phyloP scores from a whole-genome alignment of 2,113 vertebrate genomes.

The Tursiops truncatus region DNA sequence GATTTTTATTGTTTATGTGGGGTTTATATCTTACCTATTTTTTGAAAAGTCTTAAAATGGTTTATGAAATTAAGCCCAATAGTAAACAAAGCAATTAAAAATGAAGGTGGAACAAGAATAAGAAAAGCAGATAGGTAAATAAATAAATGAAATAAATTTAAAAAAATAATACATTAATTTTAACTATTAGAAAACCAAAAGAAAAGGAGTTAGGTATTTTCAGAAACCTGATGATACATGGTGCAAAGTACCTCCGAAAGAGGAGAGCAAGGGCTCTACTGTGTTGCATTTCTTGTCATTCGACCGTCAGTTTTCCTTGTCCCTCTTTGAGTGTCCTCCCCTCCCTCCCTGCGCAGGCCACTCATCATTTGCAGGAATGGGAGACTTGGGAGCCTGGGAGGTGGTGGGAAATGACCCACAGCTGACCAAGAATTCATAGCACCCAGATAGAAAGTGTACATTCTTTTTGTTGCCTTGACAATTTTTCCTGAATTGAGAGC shows the following conservation, averaged over 20 bases:
- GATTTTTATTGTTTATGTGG: not conserved
- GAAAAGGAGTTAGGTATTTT: not conserved
- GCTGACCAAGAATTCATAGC: not conserved
- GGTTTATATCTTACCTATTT: not conserved
- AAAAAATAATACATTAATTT: not conserved
- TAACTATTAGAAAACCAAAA: not conserved
- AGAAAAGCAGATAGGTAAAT: not conserved
- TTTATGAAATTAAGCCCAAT: not conserved
- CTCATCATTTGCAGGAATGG: not conserved
- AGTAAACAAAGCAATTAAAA: constrained; percentile 23
- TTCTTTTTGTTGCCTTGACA: constrained; percentile 45
- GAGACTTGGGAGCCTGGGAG: not conserved
- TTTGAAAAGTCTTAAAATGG: not conserved
- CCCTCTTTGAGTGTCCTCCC: not conserved
- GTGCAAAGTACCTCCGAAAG: not conserved
- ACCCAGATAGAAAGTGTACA: not conserved
- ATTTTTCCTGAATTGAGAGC: not conserved
- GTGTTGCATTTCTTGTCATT: not conserved
- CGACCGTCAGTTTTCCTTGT: not conserved
- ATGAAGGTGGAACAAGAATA: not conserved
- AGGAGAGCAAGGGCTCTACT: not conserved
- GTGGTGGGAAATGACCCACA: not conserved
- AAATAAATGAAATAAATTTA: not conserved
- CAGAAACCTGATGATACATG: not conserved
- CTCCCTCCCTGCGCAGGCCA: too few species aligned